Evolutionary conservation across 2,888 invertebrate genomes (phyloP).

Genomic region (Limulus polyphemus): DNA sequence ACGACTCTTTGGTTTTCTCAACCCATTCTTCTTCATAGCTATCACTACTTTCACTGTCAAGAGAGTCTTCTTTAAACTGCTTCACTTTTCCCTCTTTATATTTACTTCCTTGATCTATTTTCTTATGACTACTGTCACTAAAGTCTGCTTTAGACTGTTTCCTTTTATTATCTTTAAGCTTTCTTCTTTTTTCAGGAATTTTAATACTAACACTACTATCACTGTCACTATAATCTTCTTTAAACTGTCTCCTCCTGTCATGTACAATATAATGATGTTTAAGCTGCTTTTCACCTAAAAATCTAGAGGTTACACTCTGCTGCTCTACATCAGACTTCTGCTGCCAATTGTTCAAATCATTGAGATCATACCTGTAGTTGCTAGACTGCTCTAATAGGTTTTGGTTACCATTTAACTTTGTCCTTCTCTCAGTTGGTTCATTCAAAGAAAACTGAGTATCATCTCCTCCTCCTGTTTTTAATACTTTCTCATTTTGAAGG

Average conservation of each 20-base stretch:
- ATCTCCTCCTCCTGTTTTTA: too few species aligned
- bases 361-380: neutral
- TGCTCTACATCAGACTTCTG: neutral
- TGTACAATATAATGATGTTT: too few species aligned
- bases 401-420: neutral
- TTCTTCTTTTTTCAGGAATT: neutral
- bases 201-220: too few species aligned
- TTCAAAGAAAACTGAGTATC: too few species aligned
- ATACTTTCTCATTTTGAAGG: neutral
- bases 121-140: neutral
- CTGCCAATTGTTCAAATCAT: neutral
- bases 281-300: too few species aligned
- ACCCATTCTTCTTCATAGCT: conserved; percentile 35
- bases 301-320: neutral
- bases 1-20: conserved; percentile 35
- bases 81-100: conserved; percentile 7
- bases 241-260: too few species aligned
- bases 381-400: neutral
- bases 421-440: neutral
- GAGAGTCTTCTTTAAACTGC: conserved; percentile 7
- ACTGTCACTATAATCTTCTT: too few species aligned
- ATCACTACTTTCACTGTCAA: conserved; percentile 10
- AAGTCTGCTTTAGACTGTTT: too few species aligned
- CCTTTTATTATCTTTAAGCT: too few species aligned
- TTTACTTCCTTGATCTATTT: conserved; percentile 1